Evolutionary conservation across 2,113 vertebrate genomes (phyloP).

Genomic region (Mormyrus lacerda): DNA sequence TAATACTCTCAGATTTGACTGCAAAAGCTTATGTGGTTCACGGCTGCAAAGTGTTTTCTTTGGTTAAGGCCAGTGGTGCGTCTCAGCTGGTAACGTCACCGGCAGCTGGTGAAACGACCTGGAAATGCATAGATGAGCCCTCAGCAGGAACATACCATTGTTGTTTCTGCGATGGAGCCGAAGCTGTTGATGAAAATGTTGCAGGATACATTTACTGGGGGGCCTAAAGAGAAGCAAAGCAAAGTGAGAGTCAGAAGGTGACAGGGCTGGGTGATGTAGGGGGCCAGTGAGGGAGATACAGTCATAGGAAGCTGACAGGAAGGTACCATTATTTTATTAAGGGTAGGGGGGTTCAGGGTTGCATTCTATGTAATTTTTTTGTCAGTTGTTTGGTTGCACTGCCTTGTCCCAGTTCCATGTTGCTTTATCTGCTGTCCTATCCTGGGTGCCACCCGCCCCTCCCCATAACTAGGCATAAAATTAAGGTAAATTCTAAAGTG

Average conservation of each 20-base stretch:
- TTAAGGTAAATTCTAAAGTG: not conserved
- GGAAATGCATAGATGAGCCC: not conserved
- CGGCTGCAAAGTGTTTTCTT: not conserved
- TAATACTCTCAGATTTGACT: not conserved
- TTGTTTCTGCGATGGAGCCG: constrained; percentile 79
- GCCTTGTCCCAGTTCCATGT: not conserved
- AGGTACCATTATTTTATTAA: not conserved
- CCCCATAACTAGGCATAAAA: not conserved
- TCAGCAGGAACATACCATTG: constrained; percentile 66
- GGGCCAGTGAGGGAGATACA: not conserved
- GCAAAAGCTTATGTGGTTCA: not conserved
- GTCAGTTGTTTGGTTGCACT: not conserved
- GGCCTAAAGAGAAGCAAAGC: constrained; percentile 54
- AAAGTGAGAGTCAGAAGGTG: not conserved
- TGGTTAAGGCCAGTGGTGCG: not conserved
- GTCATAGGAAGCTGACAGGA: not conserved
- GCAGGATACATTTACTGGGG: constrained; percentile 77
- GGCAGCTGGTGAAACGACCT: not conserved
- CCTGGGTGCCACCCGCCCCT: not conserved
- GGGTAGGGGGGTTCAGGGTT: not conserved
- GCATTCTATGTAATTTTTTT: not conserved
- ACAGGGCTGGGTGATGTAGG: not conserved
- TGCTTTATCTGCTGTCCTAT: not conserved
- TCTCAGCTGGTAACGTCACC: not conserved
- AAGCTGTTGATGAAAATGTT: constrained; percentile 87